These are phyloP conservation scores for Drosophila leonis DNA, from an alignment of 2,888 invertebrate species.

Conservation along the genomic window DNA sequence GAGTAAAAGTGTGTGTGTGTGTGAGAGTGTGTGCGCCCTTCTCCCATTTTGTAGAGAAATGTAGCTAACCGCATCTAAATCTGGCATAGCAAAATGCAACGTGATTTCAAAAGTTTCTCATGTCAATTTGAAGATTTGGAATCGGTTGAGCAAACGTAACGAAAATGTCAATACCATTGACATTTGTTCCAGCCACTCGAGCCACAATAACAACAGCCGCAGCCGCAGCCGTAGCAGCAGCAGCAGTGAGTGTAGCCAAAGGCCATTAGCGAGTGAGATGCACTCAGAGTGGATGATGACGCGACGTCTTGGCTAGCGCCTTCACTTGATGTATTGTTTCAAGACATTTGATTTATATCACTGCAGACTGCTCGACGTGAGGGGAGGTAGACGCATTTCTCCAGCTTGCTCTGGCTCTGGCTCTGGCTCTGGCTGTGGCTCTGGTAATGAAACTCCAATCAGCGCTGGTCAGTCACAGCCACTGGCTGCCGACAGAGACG, in stretches of 20 bases:
- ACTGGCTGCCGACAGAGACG: conserved; percentile 16
- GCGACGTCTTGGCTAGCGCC: conserved; percentile 50
- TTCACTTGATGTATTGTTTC: conserved; percentile 76
- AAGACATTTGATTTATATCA: conserved; percentile 77
- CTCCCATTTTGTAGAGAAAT: conserved; percentile 30
- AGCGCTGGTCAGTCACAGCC: conserved; percentile 46
- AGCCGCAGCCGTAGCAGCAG: background rate
- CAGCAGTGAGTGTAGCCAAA: conserved; percentile 37
- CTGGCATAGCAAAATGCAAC: conserved; percentile 52
- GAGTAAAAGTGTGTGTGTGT: conserved; percentile 30
- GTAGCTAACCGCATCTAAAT: conserved; percentile 40
- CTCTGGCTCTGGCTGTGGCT: conserved; percentile 42
- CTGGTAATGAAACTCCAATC: conserved; percentile 77
- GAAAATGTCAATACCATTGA: conserved; percentile 80
- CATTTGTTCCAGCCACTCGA: conserved; percentile 66
- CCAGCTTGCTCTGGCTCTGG: conserved; percentile 38
- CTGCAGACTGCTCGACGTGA: background rate
- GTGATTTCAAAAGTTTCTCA: conserved; percentile 72
- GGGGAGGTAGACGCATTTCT: conserved; percentile 51
- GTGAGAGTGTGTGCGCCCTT: conserved; percentile 33
- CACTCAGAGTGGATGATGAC: conserved; percentile 52
- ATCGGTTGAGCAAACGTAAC: conserved; percentile 59
- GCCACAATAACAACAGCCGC: conserved; percentile 18
- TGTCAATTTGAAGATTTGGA: conserved; percentile 72
- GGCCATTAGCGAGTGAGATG: conserved; percentile 67